A percentile compares a stretch with the other conserved stretches of the same genome.
Conservation (phyloP, 2,888 invertebrate genomes). For the Drosophila villosipedis region DNA sequence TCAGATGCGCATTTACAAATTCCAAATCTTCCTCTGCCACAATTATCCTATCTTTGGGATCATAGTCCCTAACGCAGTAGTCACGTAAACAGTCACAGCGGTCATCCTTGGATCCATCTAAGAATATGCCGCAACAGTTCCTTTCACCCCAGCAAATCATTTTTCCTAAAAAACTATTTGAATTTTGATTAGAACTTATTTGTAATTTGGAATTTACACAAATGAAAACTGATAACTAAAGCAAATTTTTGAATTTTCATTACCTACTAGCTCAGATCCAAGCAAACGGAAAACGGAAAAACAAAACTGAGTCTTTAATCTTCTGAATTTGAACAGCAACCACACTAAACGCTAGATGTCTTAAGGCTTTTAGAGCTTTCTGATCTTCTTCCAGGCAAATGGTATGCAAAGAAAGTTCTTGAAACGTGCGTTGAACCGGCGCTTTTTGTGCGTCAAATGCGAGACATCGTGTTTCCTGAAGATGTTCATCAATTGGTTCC, state of each 20-base stretch:
- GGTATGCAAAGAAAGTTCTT: not conserved
- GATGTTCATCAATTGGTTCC: rapidly evolving
- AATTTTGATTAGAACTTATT: slow-evolving; percentile 2
- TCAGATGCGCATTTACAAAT: not conserved
- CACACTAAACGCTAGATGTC: too few relatives aligned
- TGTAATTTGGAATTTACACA: not conserved
- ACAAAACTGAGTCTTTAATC: too few relatives aligned
- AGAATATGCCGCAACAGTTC: slow-evolving; percentile 38
- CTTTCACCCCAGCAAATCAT: slow-evolving; percentile 63
- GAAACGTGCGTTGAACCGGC: not conserved
- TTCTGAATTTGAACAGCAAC: not conserved
- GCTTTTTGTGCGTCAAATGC: not conserved
- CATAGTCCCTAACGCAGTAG: slow-evolving; percentile 45
- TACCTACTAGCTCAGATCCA: not conserved
- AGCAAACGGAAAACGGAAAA: not conserved
- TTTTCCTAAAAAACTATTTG: not conserved
- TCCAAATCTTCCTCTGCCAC: not conserved
- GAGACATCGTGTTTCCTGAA: not conserved
- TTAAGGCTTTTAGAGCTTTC: not conserved
- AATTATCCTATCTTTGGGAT: slow-evolving; percentile 10
- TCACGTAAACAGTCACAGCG: slow-evolving; percentile 46
- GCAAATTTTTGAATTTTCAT: not conserved
- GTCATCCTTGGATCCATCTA: slow-evolving; percentile 12
- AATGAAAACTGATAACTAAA: not conserved
- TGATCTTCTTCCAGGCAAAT: not conserved